phyloP scores from a whole-genome alignment of 2,113 vertebrate genomes.

The Arothron firmamentum region DNA sequence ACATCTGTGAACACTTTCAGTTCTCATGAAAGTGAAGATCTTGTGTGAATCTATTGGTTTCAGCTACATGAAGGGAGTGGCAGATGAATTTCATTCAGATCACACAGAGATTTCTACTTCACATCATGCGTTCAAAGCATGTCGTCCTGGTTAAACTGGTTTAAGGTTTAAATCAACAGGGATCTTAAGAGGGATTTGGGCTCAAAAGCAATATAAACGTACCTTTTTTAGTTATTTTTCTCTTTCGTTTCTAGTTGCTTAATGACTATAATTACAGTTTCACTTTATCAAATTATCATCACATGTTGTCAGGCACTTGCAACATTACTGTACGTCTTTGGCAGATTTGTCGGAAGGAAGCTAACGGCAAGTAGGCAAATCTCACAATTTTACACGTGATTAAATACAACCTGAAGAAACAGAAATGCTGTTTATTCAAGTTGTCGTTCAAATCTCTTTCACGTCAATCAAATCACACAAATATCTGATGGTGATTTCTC shows the following conservation, averaged over 20 bases:
- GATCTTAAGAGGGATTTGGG: too few species aligned
- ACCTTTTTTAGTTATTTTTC: conserved; percentile 20
- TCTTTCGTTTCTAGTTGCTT: conserved; percentile 17
- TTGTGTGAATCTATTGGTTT: conserved; percentile 3
- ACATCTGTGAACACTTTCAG: conserved; percentile 75
- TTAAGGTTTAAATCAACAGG: too few species aligned
- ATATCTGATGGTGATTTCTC: not conserved
- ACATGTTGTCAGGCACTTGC: too few species aligned
- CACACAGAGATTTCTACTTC: conserved; percentile 1
- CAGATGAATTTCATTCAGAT: not conserved
- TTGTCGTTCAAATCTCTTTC: too few species aligned
- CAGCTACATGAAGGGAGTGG: conserved; percentile 6
- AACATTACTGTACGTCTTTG: too few species aligned
- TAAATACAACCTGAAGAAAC: too few species aligned
- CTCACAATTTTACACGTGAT: too few species aligned
- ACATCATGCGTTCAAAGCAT: not conserved
- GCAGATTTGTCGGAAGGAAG: too few species aligned
- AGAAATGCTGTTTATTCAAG: too few species aligned
- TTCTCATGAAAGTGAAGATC: not conserved
- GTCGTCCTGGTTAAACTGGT: conserved; percentile 2
- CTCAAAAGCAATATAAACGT: too few species aligned
- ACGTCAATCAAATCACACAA: too few species aligned
- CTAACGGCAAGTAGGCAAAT: too few species aligned
- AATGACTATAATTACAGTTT: conserved; percentile 4
- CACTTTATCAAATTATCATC: not conserved